phyloP scores from a whole-genome alignment of 2,888 invertebrate species.

The Dromius quadrimaculatus region DNA sequence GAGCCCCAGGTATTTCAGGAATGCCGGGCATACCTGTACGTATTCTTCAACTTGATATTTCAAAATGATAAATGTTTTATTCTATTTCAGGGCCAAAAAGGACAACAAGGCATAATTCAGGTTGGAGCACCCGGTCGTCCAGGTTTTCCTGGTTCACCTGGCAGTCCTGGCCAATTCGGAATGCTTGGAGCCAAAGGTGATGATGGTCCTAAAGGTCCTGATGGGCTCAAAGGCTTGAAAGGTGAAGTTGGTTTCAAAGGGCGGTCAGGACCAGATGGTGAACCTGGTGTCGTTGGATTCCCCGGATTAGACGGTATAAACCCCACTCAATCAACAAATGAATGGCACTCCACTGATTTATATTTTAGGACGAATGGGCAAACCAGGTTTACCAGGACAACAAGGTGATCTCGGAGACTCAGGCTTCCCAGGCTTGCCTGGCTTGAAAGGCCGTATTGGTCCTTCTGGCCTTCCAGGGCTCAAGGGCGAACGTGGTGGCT shows the following conservation, averaged over 20 bases:
- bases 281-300: constrained; percentile 60
- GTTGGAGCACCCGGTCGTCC: constrained; percentile 61
- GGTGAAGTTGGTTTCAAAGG: constrained; percentile 47
- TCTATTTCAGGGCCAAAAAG: constrained; percentile 58
- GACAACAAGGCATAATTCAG: constrained; percentile 61
- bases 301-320: constrained; percentile 59
- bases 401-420: constrained; percentile 57
- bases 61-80: constrained; percentile 1
- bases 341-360: constrained; percentile 22
- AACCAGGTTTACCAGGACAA: constrained; percentile 62
- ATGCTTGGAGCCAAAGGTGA: constrained; percentile 59
- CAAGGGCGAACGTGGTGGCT: constrained; percentile 60
- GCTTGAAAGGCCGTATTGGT: constrained; percentile 60
- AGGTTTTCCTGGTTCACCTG: constrained; percentile 60
- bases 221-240: constrained; percentile 52
- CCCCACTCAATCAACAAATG: constrained; percentile 59
- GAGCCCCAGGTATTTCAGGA: constrained; percentile 62
- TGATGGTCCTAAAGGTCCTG: constrained; percentile 59
- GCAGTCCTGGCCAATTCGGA: constrained; percentile 64
- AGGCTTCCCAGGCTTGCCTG: constrained; percentile 59
- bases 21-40: constrained; percentile 56
- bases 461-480: constrained; percentile 64
- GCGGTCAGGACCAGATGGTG: constrained; percentile 52
- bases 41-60: neutral
- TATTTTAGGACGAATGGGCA: constrained; percentile 41